A percentile compares a stretch with the other conserved stretches of the same genome.
Conservation (phyloP, 2,113 vertebrate species). For the Indicator indicator region DNA sequence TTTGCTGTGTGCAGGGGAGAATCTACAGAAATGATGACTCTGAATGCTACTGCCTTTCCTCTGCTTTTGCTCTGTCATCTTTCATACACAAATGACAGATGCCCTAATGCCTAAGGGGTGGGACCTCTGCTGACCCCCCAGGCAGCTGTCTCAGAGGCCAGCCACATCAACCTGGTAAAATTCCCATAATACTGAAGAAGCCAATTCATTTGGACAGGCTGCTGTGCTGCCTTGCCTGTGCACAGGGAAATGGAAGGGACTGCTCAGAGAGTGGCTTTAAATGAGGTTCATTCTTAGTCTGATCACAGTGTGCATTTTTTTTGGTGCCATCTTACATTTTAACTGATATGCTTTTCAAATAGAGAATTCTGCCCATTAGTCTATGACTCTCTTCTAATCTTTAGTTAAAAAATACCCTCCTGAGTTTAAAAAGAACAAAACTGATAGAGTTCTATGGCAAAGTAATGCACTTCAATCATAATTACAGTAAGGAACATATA, state of each 20-base stretch:
- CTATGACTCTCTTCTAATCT: constrained; percentile 24
- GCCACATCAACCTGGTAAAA: rapidly evolving
- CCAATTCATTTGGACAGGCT: constrained; percentile 8
- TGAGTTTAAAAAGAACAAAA: constrained; percentile 37
- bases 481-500: constrained; percentile 3
- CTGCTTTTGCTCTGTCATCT: neutral
- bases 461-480: constrained; percentile 21
- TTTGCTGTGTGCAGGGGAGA: neutral
- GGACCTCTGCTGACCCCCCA: neutral
- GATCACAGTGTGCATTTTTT: constrained; percentile 35
- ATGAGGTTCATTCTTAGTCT: constrained; percentile 42
- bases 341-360: constrained; percentile 54
- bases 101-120: no score
- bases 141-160: neutral
- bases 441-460: constrained; percentile 9
- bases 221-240: constrained; percentile 8
- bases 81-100: neutral
- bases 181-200: neutral
- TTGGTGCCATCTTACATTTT: constrained; percentile 54
- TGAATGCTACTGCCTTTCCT: neutral
- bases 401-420: constrained; percentile 37
- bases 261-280: neutral
- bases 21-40: neutral
- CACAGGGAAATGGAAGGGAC: constrained; percentile 23
- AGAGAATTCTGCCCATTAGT: constrained; percentile 37